Conservation (phyloP, 2,113 vertebrate genomes). For the Myotis yumanensis region DNA sequence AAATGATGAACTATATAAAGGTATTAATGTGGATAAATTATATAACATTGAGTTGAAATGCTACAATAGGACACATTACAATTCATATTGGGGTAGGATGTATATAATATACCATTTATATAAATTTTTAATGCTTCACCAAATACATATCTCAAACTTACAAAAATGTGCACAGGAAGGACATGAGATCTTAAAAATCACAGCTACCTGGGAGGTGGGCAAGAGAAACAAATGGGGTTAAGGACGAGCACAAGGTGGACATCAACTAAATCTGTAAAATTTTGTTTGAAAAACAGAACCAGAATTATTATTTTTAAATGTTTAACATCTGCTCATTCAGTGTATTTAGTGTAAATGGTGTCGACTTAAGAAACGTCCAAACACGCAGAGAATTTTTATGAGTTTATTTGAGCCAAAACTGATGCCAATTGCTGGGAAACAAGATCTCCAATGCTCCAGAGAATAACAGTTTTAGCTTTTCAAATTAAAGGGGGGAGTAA, state of each 20-base stretch:
- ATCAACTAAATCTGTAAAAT: constrained; percentile 21
- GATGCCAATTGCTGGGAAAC: background rate
- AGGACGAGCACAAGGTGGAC: background rate
- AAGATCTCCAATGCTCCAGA: background rate
- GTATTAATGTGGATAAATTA: background rate
- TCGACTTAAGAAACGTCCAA: background rate
- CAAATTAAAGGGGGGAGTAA: background rate
- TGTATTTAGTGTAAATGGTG: background rate
- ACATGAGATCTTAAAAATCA: background rate
- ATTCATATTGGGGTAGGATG: background rate
- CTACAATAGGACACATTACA: background rate
- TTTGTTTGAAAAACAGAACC: background rate
- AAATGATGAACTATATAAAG: background rate
- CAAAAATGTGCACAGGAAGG: background rate
- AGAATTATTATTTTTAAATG: background rate
- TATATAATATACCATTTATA: background rate
- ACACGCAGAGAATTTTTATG: background rate
- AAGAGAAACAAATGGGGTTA: background rate
- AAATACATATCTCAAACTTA: constrained; percentile 40
- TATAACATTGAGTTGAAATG: background rate
- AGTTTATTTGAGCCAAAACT: background rate
- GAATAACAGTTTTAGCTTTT: background rate
- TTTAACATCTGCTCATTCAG: background rate
- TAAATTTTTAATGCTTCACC: background rate
- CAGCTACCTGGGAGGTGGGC: background rate